Evolutionary conservation across 2,888 invertebrate genomes (phyloP).

Genomic region (Schizaphis graminum): DNA sequence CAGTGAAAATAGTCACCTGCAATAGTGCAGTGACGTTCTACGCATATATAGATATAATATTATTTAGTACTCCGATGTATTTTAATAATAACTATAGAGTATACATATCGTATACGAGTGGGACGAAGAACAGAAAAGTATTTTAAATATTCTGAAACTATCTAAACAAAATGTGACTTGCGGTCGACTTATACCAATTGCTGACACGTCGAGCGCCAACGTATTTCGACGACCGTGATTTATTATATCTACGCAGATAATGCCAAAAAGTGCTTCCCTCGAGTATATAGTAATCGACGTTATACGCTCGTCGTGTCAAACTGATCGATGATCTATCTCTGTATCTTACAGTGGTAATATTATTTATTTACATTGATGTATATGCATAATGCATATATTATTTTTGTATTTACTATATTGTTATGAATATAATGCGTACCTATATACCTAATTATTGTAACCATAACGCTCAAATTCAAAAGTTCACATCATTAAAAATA

Average conservation of each 20-base stretch:
- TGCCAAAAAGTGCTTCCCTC: not conserved
- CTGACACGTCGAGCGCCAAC: conserved; percentile 15
- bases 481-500: not conserved
- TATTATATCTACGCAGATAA: not conserved
- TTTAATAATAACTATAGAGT: not conserved
- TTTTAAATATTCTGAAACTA: conserved; percentile 3
- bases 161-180: conserved; percentile 32
- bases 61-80: not conserved
- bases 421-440: not conserved
- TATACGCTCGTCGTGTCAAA: not conserved
- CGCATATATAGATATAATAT: not conserved
- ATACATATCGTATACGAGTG: not conserved
- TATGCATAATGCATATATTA: not conserved
- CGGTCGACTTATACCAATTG: not conserved
- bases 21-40: not conserved
- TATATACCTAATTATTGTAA: not conserved
- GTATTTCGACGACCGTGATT: conserved; percentile 5
- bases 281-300: not conserved
- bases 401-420: not conserved
- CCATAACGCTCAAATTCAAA: not conserved
- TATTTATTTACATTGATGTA: not conserved
- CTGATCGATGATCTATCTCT: not conserved
- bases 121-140: not conserved
- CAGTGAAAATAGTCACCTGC: not conserved
- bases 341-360: not conserved